Conservation (phyloP, 2,113 vertebrate species). For the Daphoenositta chrysoptera region DNA sequence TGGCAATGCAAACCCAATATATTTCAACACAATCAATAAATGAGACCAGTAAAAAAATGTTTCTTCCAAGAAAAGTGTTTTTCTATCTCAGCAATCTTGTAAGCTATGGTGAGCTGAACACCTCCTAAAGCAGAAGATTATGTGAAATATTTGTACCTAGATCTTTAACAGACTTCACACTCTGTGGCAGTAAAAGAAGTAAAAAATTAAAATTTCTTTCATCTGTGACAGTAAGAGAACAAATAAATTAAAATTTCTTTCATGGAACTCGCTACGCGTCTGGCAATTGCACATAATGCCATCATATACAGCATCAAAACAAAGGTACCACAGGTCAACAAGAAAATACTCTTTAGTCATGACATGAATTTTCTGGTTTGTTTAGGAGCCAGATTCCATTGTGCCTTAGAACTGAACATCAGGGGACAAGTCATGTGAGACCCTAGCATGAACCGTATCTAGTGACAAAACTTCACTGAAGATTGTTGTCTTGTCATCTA, state of each 20-base stretch:
- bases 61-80: neutral
- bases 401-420: neutral
- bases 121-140: neutral
- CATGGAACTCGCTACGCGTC: neutral
- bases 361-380: neutral
- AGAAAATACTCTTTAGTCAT: neutral
- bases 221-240: neutral
- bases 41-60: neutral
- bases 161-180: neutral
- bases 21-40: neutral
- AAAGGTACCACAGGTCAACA: neutral
- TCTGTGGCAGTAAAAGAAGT: neutral
- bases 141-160: neutral
- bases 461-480: neutral
- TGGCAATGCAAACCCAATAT: neutral
- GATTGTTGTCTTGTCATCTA: neutral
- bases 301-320: neutral
- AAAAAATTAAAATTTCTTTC: neutral
- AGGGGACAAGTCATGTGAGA: neutral
- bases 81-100: neutral
- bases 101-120: neutral
- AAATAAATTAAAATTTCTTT: neutral
- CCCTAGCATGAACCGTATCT: rapidly evolving
- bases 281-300: neutral
- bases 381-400: neutral